Conservation (phyloP, 1,140 invertebrate species). For the Monomorium pharaonis region DNA sequence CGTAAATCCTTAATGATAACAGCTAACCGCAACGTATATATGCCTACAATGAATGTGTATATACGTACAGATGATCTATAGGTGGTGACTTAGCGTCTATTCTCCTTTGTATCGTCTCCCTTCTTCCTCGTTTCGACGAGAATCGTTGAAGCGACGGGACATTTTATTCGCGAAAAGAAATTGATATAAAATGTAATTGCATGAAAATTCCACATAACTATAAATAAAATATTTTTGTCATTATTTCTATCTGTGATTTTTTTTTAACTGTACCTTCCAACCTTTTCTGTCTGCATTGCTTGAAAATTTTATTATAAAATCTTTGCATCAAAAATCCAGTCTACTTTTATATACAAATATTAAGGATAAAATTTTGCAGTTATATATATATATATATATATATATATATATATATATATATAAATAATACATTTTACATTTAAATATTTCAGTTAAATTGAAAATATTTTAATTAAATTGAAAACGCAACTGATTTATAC, state of each 20-base stretch:
- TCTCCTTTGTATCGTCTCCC: background rate
- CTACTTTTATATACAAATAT: background rate
- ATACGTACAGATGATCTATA: background rate
- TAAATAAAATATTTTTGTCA: background rate
- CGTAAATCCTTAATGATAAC: constrained; percentile 33
- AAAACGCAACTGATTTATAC: background rate
- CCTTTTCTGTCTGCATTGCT: background rate
- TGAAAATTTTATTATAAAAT: background rate
- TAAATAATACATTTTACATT: background rate
- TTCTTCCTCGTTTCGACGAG: background rate
- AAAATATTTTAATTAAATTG: background rate
- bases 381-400: no score
- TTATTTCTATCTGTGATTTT: background rate
- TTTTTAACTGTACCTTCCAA: background rate
- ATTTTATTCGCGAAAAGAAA: background rate
- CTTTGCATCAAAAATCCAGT: background rate
- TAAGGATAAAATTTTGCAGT: no score
- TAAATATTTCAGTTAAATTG: background rate
- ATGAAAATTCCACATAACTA: background rate
- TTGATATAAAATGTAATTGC: background rate
- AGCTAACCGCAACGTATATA: constrained; percentile 2
- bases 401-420: no score
- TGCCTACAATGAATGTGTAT: background rate
- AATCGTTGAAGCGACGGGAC: background rate
- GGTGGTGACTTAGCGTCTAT: background rate